Percentiles rank a stretch among this genome's conserved stretches.
Conservation (phyloP, 2,888 invertebrate species). For the Drosophila neoperkinsi region DNA sequence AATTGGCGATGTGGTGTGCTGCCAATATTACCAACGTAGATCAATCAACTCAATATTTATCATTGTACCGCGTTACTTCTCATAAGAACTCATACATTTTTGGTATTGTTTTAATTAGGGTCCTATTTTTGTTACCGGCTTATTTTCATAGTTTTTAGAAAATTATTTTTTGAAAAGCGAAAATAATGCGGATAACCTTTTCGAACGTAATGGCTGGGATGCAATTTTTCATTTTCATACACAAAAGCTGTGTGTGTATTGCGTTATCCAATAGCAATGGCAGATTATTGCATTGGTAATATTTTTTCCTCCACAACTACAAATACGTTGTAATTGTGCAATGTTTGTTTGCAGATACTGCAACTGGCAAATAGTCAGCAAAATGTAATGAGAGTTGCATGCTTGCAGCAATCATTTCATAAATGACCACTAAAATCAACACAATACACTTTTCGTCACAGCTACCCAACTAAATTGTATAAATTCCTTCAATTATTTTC, state of each 20-base stretch:
- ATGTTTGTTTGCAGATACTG: conserved; percentile 38
- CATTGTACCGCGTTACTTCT: neutral
- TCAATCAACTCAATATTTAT: neutral
- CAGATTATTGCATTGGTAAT: neutral
- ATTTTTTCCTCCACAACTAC: neutral
- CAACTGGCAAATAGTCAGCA: conserved; percentile 27
- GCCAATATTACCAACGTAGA: no score
- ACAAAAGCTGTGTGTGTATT: neutral
- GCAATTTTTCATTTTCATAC: neutral
- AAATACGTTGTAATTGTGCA: conserved; percentile 27
- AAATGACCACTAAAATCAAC: conserved; percentile 12
- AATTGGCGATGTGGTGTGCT: no score
- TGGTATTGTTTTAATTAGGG: neutral
- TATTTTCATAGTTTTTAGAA: neutral
- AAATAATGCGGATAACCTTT: neutral
- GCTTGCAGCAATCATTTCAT: conserved; percentile 11
- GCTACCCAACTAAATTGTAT: neutral
- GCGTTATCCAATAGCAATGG: neutral
- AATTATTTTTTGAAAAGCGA: neutral
- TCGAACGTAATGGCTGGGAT: neutral
- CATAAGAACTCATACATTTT: neutral
- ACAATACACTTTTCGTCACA: conserved; percentile 4
- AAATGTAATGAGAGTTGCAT: conserved; percentile 30
- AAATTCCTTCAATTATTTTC: no score
- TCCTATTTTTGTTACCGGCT: neutral